Percentiles rank a stretch among this genome's conserved stretches.
Conservation (phyloP, 1,140 invertebrate species). For the Mylabris phalerata region DNA sequence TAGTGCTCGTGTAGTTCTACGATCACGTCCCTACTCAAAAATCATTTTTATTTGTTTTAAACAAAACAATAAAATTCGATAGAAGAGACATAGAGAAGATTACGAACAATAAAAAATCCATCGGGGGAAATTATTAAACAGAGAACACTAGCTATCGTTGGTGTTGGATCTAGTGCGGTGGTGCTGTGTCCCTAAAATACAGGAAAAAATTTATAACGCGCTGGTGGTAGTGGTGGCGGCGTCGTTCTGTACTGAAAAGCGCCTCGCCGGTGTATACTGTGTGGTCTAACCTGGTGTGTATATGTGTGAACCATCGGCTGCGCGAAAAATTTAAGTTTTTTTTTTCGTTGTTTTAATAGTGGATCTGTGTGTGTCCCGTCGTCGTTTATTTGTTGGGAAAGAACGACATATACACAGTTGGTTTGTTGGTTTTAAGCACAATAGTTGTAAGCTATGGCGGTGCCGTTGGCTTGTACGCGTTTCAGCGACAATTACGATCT, state of each 20-base stretch:
- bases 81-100: too few relatives aligned
- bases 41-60: too few relatives aligned
- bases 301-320: conserved; percentile 16
- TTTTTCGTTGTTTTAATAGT: not conserved
- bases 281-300: conserved; percentile 20
- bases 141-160: too few relatives aligned
- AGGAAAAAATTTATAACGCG: conserved; percentile 5
- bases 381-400: conserved; percentile 8
- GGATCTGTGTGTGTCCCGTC: too few relatives aligned
- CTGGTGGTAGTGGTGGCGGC: conserved; percentile 2
- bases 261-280: conserved; percentile 21
- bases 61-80: too few relatives aligned
- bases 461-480: conserved; percentile 63
- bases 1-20: conserved; percentile 15
- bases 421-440: conserved; percentile 21
- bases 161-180: too few relatives aligned
- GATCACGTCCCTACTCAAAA: not conserved
- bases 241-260: too few relatives aligned
- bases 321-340: conserved; percentile 16
- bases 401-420: conserved; percentile 27
- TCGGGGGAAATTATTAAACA: too few relatives aligned
- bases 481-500: conserved; percentile 99
- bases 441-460: conserved; percentile 35
- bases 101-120: too few relatives aligned
- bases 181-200: too few relatives aligned